Percentiles rank a stretch among this genome's conserved stretches.
These are phyloP conservation scores for Apis laboriosa DNA, from an alignment of 1,140 invertebrate species.

Conservation along the genomic window DNA sequence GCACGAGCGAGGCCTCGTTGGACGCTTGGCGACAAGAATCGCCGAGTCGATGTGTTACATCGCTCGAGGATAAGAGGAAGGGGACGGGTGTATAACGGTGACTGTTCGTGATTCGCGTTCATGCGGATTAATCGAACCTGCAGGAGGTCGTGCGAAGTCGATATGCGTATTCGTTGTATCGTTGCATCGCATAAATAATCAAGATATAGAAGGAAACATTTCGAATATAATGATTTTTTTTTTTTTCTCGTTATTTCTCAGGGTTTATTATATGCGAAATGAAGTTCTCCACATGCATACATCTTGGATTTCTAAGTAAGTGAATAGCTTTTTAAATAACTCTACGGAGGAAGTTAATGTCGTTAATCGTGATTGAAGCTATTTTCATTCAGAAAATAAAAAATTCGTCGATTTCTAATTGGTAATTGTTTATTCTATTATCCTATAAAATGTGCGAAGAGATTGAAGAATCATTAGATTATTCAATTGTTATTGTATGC, in stretches of 20 bases:
- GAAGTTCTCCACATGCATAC: too few species aligned
- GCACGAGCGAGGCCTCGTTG: not conserved
- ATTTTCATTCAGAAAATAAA: too few species aligned
- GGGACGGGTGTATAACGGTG: not conserved
- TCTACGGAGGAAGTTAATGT: too few species aligned
- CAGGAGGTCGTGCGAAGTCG: not conserved
- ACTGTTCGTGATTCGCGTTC: slow-evolving; percentile 30
- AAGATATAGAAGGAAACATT: not conserved
- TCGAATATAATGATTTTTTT: too few species aligned
- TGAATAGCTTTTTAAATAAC: too few species aligned
- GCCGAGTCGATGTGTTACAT: slow-evolving; percentile 7
- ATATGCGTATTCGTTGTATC: not conserved
- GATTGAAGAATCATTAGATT: too few species aligned
- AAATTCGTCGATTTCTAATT: too few species aligned
- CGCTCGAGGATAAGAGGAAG: not conserved
- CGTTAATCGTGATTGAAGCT: too few species aligned
- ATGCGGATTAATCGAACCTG: slow-evolving; percentile 17
- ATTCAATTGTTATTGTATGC: too few species aligned
- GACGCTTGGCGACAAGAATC: slow-evolving; percentile 11
- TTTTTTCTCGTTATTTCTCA: not conserved
- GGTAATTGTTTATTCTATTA: too few species aligned
- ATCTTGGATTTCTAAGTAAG: too few species aligned
- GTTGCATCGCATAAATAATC: not conserved
- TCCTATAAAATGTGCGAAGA: too few species aligned
- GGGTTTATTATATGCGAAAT: not conserved